These are phyloP conservation scores for Reticulitermes speratus DNA, from an alignment of 1,140 invertebrate species.

Conservation along the genomic window DNA sequence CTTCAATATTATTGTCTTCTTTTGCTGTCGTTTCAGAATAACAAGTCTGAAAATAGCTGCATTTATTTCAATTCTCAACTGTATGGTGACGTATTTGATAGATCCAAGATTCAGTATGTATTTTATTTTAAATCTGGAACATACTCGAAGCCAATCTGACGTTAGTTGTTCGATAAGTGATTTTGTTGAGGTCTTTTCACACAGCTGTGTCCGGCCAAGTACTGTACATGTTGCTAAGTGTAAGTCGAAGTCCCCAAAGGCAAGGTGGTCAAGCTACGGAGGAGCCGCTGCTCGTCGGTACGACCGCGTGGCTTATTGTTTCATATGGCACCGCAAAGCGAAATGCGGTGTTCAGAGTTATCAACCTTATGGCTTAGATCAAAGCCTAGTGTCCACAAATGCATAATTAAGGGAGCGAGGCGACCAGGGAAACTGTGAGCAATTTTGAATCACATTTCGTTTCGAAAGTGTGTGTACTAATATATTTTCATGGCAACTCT, in stretches of 20 bases:
- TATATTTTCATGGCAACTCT: background rate
- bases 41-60: too few relatives aligned
- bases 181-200: background rate
- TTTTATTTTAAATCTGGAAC: too few relatives aligned
- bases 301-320: background rate
- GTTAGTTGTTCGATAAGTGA: too few relatives aligned
- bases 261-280: background rate
- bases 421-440: background rate
- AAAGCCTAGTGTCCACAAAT: background rate
- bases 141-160: too few relatives aligned
- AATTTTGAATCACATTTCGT: background rate
- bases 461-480: background rate
- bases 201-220: background rate
- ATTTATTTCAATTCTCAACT: too few relatives aligned
- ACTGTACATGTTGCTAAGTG: background rate
- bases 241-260: background rate
- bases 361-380: too few relatives aligned
- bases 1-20: too few relatives aligned
- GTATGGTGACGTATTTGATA: too few relatives aligned
- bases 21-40: too few relatives aligned
- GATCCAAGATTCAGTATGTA: too few relatives aligned
- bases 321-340: background rate
- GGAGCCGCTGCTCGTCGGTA: background rate
- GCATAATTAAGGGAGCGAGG: background rate
- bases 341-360: background rate